phyloP scores from a whole-genome alignment of 2,797 vertebrate genomes.

The Pterois miles region DNA sequence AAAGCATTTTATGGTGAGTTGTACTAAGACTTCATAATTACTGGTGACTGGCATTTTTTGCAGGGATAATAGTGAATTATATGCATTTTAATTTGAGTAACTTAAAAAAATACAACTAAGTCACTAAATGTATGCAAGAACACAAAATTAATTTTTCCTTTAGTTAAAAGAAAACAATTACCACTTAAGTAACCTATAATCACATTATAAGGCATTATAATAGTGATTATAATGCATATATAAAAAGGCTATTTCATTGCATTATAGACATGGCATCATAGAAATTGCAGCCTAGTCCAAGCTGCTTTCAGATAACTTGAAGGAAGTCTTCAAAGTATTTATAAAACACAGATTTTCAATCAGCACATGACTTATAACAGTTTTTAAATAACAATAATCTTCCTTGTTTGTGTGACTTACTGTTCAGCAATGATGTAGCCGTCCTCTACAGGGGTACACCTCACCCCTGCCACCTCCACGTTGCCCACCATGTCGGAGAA shows the following conservation, averaged over 20 bases:
- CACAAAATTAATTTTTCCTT: neutral
- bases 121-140: too few species aligned
- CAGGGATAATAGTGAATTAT: too few species aligned
- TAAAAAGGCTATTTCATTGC: neutral
- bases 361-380: neutral
- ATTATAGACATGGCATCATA: neutral
- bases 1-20: neutral
- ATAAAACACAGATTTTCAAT: neutral
- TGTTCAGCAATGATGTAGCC: constrained; percentile 96
- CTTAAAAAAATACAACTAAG: neutral
- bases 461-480: constrained; percentile 94
- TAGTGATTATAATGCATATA: neutral
- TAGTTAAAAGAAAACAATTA: neutral
- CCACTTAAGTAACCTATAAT: neutral
- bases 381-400: neutral
- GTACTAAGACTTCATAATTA: neutral
- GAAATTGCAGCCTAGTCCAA: neutral
- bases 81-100: too few species aligned
- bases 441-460: constrained; percentile 89
- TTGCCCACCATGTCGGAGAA: constrained; percentile 94
- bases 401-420: constrained; percentile 85
- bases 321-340: neutral
- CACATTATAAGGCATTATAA: neutral
- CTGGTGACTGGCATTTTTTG: neutral
- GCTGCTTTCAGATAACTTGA: neutral